Base-by-base conservation (phyloP, 2,113 vertebrate species). In the Cynocephalus volans region DNA sequence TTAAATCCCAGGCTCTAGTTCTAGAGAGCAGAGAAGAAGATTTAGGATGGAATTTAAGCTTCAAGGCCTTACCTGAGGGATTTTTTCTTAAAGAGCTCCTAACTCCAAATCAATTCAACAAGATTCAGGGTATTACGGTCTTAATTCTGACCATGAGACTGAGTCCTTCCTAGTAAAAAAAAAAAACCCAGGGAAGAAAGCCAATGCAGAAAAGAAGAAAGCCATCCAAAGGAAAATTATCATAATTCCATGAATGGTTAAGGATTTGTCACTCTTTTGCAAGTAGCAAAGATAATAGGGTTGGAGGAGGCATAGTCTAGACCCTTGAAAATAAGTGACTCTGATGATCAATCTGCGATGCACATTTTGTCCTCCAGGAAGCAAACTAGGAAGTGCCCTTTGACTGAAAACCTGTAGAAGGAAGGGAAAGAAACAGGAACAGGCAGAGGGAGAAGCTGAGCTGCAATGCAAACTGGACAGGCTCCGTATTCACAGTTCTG, bases 321-420 rank as follows among this genome's bases (percentile, higher is more conserved):
- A 84, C 3, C 24, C n/a, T 82, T 77, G 18, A 80, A 54, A 89
- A 54, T 48, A 65, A 76, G 8, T 54, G 56, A 88, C 11, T 26
- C 87, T 76, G 23, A n/a, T 76, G 48, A 70, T 70, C 23, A 62
- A 1, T 14, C 11, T 19, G n/a, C 65, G 23, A 60, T 13, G 0
- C 2, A 33, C 5, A 4, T n/a, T 28, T 6, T n/a, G 11, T 56
- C n/a, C 21, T 81, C 2, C 8, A 77, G 48, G 58, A 93, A 48
- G 60, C 10, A 26, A 1, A 69, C 8, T 75, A 33, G 5, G 0
- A 8, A 11, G 1, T 21, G 3, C 18, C 10, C 5, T 28, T 41
- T 2, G 9, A 17, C 70, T 84, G 19, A 76, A 69, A 69, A 56
- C 24, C 64, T 81, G 0, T 24, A 14, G n/a, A 87, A 85, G 2